Evolutionary conservation across 2,113 vertebrate genomes (phyloP).

Genomic region (Vimba vimba): DNA sequence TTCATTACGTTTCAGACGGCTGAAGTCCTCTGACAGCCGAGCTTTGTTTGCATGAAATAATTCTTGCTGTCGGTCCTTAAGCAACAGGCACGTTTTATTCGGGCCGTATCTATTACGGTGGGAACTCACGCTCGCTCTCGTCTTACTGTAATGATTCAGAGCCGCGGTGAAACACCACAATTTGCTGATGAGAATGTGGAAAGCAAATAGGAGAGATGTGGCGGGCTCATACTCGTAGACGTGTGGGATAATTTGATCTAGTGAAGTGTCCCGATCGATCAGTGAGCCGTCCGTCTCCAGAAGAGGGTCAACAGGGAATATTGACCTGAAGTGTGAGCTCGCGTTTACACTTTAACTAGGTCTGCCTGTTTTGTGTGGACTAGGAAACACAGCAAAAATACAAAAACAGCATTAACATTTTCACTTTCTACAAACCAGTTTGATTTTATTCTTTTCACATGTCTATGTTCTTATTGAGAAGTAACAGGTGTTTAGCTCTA

Average conservation of each 20-base stretch:
- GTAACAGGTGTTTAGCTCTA: too few relatives aligned
- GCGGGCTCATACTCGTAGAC: constrained; percentile 42
- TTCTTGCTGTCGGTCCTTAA: neutral
- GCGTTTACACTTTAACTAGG: neutral
- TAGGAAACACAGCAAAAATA: too few relatives aligned
- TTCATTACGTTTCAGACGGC: neutral
- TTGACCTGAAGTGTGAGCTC: neutral
- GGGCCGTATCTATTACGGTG: neutral
- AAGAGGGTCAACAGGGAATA: neutral
- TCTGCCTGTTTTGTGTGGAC: neutral
- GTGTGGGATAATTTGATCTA: constrained; percentile 1
- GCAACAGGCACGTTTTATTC: neutral
- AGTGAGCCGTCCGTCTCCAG: neutral
- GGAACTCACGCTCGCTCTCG: neutral
- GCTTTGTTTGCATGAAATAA: neutral
- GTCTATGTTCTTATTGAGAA: too few relatives aligned
- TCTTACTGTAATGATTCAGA: neutral
- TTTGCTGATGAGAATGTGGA: constrained; percentile 26
- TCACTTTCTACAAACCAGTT: too few relatives aligned
- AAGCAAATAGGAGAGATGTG: constrained; percentile 52
- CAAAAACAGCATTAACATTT: too few relatives aligned
- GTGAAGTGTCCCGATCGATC: too few relatives aligned
- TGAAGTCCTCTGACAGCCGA: neutral
- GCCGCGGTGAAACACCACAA: neutral
- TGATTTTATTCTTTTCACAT: too few relatives aligned